phyloP scores from a whole-genome alignment of 1,140 invertebrate species.

The Hesperophylax magnus region DNA sequence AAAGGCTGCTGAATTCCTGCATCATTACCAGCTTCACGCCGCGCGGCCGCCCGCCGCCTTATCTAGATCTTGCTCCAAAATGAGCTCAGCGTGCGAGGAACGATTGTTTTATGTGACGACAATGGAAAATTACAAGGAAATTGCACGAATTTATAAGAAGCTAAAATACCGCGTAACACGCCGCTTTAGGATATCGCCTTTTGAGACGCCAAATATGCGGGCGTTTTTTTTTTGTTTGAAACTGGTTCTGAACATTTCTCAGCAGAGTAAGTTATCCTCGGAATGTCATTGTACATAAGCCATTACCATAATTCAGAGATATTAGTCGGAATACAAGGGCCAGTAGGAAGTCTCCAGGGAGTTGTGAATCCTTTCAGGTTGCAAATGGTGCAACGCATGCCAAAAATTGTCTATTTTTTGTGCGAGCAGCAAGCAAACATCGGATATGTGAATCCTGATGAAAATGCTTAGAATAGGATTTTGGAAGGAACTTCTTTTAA shows the following conservation, averaged over 20 bases:
- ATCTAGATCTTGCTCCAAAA: conserved; percentile 14
- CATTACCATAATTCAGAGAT: conserved; percentile 18
- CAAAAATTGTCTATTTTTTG: too few species aligned
- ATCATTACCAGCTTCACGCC: conserved; percentile 16
- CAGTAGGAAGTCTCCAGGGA: too few species aligned
- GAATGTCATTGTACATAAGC: conserved; percentile 24
- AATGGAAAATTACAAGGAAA: conserved; percentile 27
- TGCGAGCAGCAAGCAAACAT: too few species aligned
- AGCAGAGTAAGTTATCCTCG: neutral
- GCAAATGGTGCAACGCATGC: too few species aligned
- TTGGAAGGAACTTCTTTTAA: too few species aligned
- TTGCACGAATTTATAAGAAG: neutral
- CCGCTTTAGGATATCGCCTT: conserved; percentile 14
- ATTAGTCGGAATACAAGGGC: neutral
- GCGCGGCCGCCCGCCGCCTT: conserved; percentile 1
- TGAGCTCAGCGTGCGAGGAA: neutral
- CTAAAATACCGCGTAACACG: neutral
- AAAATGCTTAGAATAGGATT: too few species aligned
- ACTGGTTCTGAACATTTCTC: neutral
- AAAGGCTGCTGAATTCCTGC: neutral
- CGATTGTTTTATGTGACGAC: conserved; percentile 14
- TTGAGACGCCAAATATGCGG: neutral
- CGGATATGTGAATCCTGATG: too few species aligned
- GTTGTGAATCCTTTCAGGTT: too few species aligned
- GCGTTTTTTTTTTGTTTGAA: neutral